phyloP scores from a whole-genome alignment of 2,113 vertebrate species.

The Ptilonorhynchus violaceus region DNA sequence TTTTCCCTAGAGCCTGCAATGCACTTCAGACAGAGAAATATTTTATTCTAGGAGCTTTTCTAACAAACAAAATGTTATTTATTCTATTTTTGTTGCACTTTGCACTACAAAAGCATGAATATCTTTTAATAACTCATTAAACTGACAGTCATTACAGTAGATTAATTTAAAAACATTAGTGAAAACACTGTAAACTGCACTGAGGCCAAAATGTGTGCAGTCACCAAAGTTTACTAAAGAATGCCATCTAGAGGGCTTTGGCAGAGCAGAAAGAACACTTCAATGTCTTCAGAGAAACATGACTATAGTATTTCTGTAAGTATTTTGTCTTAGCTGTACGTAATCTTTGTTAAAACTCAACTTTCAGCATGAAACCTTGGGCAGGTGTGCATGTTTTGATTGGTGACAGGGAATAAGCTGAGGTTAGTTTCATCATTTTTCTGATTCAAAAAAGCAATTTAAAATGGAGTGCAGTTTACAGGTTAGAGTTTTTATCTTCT shows the following conservation, averaged over 20 bases:
- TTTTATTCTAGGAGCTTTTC: slow-evolving; percentile 15
- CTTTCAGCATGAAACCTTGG: not conserved
- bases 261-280: not conserved
- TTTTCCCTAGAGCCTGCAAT: not conserved
- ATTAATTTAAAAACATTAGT: slow-evolving; percentile 54
- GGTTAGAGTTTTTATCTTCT: slow-evolving; percentile 8
- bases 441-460: not conserved
- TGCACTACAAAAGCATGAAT: slow-evolving; percentile 59
- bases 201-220: not conserved
- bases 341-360: not conserved
- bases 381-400: not conserved
- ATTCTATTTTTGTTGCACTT: slow-evolving; percentile 37
- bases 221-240: slow-evolving; percentile 70
- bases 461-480: not conserved
- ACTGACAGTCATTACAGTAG: slow-evolving; percentile 63
- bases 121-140: slow-evolving; percentile 71
- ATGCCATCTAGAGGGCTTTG: slow-evolving; percentile 75
- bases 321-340: not conserved
- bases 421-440: not conserved
- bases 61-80: slow-evolving; percentile 22
- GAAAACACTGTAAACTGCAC: slow-evolving; percentile 16
- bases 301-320: not conserved
- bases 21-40: slow-evolving; percentile 13
- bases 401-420: not conserved
- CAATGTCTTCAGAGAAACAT: not conserved